Evolutionary conservation across 2,113 vertebrate genomes (phyloP).

Genomic region (Pipa parva): DNA sequence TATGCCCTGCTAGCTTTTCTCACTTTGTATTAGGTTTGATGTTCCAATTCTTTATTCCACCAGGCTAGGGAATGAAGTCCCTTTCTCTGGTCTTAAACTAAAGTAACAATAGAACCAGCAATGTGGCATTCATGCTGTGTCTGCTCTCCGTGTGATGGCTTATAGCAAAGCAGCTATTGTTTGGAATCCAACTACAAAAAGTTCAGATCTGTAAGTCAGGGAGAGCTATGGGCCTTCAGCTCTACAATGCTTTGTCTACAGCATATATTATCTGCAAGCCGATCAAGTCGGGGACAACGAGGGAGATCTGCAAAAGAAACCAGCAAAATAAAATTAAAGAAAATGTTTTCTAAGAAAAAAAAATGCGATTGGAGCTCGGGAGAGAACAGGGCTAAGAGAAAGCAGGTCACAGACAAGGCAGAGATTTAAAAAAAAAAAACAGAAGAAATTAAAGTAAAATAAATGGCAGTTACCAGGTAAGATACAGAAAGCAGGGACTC

Average conservation of each 20-base stretch:
- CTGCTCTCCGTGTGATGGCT: constrained; percentile 3
- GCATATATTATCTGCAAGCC: constrained; percentile 26
- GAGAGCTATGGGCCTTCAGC: constrained; percentile 10
- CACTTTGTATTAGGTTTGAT: too few relatives aligned
- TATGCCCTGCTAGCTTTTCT: too few relatives aligned
- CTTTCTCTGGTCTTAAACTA: too few relatives aligned
- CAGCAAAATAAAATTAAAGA: constrained; percentile 10
- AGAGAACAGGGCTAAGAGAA: background rate
- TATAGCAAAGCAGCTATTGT: constrained; percentile 13
- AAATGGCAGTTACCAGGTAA: too few relatives aligned
- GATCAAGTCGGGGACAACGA: constrained; percentile 7
- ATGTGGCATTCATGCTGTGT: too few relatives aligned
- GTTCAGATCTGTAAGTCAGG: constrained; percentile 20
- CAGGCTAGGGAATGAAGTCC: too few relatives aligned
- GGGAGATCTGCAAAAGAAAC: constrained; percentile 20
- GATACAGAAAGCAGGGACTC: background rate
- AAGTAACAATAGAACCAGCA: too few relatives aligned
- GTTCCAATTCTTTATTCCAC: too few relatives aligned
- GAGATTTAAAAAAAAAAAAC: background rate
- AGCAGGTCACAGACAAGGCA: background rate
- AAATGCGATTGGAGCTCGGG: background rate
- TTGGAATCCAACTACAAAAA: background rate
- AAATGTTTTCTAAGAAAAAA: background rate
- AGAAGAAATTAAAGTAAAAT: background rate
- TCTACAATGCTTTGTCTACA: constrained; percentile 22